Conservation (phyloP, 2,888 invertebrate genomes). For the Tipula lateralis region DNA sequence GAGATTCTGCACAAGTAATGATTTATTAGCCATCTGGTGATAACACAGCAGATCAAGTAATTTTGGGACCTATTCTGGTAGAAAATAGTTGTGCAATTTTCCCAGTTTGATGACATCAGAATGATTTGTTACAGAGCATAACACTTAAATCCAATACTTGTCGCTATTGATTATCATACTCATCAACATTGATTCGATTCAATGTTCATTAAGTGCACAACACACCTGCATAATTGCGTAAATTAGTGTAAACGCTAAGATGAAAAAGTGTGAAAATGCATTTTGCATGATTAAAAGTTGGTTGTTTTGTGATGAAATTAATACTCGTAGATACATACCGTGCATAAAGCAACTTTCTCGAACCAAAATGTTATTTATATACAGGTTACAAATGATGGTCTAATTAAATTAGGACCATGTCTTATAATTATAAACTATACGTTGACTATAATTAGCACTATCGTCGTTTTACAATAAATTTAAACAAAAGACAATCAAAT, state of each 20-base stretch:
- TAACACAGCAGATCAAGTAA: too few species aligned
- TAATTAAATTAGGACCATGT: not conserved
- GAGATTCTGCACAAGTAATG: too few species aligned
- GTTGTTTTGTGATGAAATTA: not conserved
- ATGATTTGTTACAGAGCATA: too few species aligned
- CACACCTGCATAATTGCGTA: not conserved
- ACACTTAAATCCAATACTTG: too few species aligned
- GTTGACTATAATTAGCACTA: not conserved
- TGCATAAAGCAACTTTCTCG: not conserved
- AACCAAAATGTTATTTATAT: too few species aligned
- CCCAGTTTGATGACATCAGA: too few species aligned
- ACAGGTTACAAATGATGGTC: not conserved
- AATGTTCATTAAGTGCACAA: not conserved
- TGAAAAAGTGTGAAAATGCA: not conserved
- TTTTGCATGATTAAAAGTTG: not conserved
- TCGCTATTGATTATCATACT: too few species aligned
- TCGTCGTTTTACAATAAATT: not conserved
- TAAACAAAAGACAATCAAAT: not conserved
- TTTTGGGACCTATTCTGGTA: too few species aligned
- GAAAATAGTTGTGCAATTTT: too few species aligned
- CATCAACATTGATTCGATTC: too few species aligned
- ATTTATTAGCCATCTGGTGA: too few species aligned
- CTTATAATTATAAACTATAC: not conserved
- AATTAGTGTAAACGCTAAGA: not conserved
- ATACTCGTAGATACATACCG: not conserved